Evolutionary conservation across 1,140 invertebrate species (phyloP).

Genomic region (Meteorus sp.): DNA sequence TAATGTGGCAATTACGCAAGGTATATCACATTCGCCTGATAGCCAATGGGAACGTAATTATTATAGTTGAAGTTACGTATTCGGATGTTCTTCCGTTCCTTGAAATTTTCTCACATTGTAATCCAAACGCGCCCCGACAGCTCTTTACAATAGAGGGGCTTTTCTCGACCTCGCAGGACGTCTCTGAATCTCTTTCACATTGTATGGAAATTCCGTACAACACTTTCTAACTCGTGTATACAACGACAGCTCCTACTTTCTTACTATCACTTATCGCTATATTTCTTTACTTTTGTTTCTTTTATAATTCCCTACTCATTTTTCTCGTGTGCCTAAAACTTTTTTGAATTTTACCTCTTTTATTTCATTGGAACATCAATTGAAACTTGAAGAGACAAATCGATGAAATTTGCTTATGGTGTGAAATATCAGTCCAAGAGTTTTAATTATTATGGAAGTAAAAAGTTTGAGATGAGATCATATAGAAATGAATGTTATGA

Average conservation of each 20-base stretch:
- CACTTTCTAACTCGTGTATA: neutral
- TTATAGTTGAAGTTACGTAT: constrained; percentile 49
- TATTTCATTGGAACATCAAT: no score
- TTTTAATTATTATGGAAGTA: no score
- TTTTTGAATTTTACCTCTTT: no score
- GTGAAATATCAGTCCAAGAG: no score
- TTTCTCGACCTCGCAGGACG: neutral
- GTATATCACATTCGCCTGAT: neutral
- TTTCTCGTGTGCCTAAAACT: neutral
- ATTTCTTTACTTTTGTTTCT: no score
- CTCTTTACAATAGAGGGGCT: neutral
- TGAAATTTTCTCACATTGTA: constrained; percentile 49
- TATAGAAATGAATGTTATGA: no score
- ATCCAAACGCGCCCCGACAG: constrained; percentile 4
- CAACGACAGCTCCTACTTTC: neutral
- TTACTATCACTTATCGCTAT: constrained; percentile 4
- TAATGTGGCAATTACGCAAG: no score
- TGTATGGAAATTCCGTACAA: neutral
- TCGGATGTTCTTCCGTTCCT: constrained; percentile 53
- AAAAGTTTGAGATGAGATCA: no score
- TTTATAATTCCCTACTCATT: neutral
- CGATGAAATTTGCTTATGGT: no score
- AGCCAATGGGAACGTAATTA: constrained; percentile 42
- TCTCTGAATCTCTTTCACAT: no score
- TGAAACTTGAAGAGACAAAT: no score